These are phyloP conservation scores for Axinella damicornis DNA, from an alignment of 37 sponge, comb jelly and placozoan genomes.

Conservation along the genomic window DNA sequence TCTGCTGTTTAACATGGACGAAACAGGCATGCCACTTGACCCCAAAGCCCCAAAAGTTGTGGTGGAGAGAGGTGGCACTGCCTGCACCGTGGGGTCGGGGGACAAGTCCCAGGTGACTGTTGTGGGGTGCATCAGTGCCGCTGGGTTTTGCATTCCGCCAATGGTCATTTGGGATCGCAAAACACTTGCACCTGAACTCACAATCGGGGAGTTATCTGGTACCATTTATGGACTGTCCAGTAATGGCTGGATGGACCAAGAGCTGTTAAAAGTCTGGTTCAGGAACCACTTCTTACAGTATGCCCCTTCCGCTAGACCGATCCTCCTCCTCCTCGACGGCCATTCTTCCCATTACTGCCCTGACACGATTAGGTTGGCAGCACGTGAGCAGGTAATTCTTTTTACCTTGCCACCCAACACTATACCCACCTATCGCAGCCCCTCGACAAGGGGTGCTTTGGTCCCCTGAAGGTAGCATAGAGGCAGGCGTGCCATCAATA, in stretches of 20 bases:
- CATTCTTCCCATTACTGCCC: slow-evolving; percentile 64
- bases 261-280: slow-evolving; percentile 49
- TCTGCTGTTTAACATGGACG: slow-evolving; percentile 45
- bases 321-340: slow-evolving; percentile 59
- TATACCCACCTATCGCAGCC: slow-evolving; percentile 61
- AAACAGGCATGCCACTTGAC: slow-evolving; percentile 44
- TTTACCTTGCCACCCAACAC: slow-evolving; percentile 58
- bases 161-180: slow-evolving; percentile 53
- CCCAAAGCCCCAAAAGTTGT: slow-evolving; percentile 34
- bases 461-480: slow-evolving; percentile 35
- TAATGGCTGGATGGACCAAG: too few species aligned
- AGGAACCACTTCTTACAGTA: slow-evolving; percentile 37
- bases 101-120: slow-evolving; percentile 60
- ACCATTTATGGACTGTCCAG: slow-evolving; percentile 51
- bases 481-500: slow-evolving; percentile 42
- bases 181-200: slow-evolving; percentile 23
- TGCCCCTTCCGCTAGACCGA: slow-evolving; percentile 52
- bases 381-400: slow-evolving; percentile 21
- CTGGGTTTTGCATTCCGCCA: slow-evolving; percentile 63
- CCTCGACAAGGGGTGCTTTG: slow-evolving; percentile 48
- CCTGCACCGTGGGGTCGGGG: slow-evolving; percentile 6
- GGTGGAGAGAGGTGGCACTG: background rate
- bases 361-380: slow-evolving; percentile 33
- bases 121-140: slow-evolving; percentile 54
- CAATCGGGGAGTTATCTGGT: slow-evolving; percentile 55